A percentile compares a stretch with the other conserved stretches of the same genome.
These are phyloP conservation scores for Paramormyrops hopkinsi DNA, from an alignment of 2,797 vertebrate species.

Conservation along the genomic window DNA sequence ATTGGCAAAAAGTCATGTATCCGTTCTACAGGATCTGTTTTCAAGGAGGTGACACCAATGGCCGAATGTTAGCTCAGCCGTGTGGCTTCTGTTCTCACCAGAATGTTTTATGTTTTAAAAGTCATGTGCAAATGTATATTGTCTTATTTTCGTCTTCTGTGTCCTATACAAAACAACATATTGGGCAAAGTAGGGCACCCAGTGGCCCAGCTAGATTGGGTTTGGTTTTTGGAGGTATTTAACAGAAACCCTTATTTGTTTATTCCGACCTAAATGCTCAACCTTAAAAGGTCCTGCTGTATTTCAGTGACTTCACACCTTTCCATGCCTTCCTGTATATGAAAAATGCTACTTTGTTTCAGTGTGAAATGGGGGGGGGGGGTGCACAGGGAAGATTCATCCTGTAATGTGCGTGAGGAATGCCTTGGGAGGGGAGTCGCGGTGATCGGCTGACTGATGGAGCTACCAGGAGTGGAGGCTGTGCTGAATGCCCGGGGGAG, in stretches of 20 bases:
- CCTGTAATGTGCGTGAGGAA: neutral
- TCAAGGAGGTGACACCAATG: neutral
- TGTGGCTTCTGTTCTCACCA: neutral
- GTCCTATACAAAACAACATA: neutral
- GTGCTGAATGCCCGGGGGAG: neutral
- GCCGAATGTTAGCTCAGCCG: neutral
- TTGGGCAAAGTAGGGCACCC: neutral
- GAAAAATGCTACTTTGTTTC: slow-evolving; percentile 53
- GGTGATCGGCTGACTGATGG: slow-evolving; percentile 40
- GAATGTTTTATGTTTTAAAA: neutral
- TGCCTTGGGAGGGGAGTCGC: neutral
- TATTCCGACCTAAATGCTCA: neutral
- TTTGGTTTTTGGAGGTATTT: neutral
- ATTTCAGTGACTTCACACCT: slow-evolving; percentile 10
- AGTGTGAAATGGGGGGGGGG: neutral
- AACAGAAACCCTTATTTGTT: neutral
- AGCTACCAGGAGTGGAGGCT: slow-evolving; percentile 35
- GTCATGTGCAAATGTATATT: neutral
- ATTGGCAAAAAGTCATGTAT: neutral
- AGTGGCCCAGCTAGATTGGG: neutral
- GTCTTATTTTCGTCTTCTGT: neutral
- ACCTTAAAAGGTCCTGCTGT: neutral
- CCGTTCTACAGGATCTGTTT: neutral
- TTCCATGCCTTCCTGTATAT: slow-evolving; percentile 45
- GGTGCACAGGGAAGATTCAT: slow-evolving; percentile 14